phyloP scores from a whole-genome alignment of 2,797 vertebrate species.

The Bradypodion pumilum region DNA sequence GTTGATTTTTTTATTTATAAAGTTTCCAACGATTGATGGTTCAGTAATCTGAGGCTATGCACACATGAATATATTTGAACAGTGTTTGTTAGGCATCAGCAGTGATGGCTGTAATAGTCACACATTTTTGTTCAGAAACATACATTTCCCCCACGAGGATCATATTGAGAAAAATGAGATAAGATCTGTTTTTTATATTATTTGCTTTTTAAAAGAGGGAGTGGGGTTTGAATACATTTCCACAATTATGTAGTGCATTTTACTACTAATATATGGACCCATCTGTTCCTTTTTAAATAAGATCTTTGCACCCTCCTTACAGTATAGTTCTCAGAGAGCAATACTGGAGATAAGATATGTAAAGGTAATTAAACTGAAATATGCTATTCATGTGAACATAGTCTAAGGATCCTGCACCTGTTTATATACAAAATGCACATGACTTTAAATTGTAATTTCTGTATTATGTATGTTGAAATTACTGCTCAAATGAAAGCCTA shows the following conservation, averaged over 20 bases:
- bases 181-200: not conserved
- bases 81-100: not conserved
- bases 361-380: not conserved
- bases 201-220: not conserved
- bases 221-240: not conserved
- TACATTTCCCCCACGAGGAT: not conserved
- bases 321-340: not conserved
- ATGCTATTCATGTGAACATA: not conserved
- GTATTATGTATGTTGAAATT: not conserved
- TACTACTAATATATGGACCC: not conserved
- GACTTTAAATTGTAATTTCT: not conserved
- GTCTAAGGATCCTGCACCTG: not conserved
- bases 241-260: not conserved
- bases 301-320: not conserved
- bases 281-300: not conserved
- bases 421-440: not conserved
- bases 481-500: not conserved
- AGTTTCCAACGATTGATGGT: not conserved
- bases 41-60: not conserved
- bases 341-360: not conserved
- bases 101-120: not conserved
- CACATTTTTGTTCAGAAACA: not conserved
- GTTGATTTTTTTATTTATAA: not conserved
- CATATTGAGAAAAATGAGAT: not conserved
- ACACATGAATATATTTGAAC: not conserved